These are phyloP conservation scores for Congeria kusceri DNA, from an alignment of 2,888 invertebrate species.

Conservation along the genomic window DNA sequence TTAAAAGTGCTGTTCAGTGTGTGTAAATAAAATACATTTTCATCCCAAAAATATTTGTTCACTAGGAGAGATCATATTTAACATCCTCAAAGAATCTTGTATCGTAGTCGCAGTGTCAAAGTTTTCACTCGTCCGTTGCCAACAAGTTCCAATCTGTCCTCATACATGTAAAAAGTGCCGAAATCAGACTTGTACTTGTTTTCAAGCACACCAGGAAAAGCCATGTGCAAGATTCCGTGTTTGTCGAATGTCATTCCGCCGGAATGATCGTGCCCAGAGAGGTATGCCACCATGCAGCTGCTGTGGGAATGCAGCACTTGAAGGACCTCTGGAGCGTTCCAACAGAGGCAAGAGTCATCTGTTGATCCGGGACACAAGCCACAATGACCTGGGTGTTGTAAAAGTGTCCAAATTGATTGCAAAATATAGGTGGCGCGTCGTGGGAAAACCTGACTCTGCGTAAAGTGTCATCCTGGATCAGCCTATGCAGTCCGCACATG, in stretches of 20 bases:
- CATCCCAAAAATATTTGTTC: no score
- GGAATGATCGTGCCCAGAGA: slow-evolving; percentile 84
- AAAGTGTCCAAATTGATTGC: no score
- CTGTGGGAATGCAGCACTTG: slow-evolving; percentile 75
- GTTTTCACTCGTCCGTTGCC: slow-evolving; percentile 73
- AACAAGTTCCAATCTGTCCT: slow-evolving; percentile 72
- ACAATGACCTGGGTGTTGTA: slow-evolving; percentile 78
- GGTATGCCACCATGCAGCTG: slow-evolving; percentile 81
- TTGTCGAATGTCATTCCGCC: slow-evolving; percentile 80
- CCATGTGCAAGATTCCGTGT: slow-evolving; percentile 82
- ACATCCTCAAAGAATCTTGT: slow-evolving; percentile 12
- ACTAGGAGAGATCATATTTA: no score
- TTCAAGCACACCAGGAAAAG: slow-evolving; percentile 83
- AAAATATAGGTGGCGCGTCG: no score
- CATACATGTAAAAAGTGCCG: slow-evolving; percentile 79
- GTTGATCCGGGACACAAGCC: slow-evolving; percentile 74
- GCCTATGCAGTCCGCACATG: no score
- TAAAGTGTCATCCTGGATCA: no score
- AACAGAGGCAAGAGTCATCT: slow-evolving; percentile 76
- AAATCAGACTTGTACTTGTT: slow-evolving; percentile 76
- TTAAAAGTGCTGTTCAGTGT: no score
- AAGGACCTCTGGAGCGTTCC: slow-evolving; percentile 84
- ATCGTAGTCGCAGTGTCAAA: slow-evolving; percentile 58
- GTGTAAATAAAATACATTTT: no score
- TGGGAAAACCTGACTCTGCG: no score